These are phyloP conservation scores for Trissoscelio sp. DNA, from an alignment of 2,888 invertebrate genomes.

Conservation along the genomic window DNA sequence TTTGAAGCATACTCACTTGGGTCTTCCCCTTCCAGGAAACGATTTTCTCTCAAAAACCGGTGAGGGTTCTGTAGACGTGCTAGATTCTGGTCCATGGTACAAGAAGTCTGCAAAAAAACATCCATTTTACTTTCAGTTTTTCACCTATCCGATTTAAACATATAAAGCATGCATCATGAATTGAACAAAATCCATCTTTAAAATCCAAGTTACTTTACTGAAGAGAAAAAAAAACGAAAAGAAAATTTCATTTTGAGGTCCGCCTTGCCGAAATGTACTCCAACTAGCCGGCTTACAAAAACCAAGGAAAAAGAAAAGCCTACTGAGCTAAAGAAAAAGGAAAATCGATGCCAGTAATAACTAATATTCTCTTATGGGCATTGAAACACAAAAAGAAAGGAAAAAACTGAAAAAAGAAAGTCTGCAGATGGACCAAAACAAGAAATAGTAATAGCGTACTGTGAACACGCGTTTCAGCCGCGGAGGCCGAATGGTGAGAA, in stretches of 20 bases:
- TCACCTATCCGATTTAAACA: no score
- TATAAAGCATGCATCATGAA: constrained; percentile 16
- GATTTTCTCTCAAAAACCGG: constrained; percentile 84
- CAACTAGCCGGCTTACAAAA: neutral
- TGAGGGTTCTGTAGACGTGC: constrained; percentile 84
- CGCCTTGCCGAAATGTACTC: neutral
- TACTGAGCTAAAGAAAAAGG: constrained; percentile 18
- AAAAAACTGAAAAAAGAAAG: constrained; percentile 8
- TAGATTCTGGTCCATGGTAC: constrained; percentile 84
- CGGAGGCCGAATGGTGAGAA: constrained; percentile 82
- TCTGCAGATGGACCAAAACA: constrained; percentile 40
- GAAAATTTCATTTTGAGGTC: neutral
- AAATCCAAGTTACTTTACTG: neutral
- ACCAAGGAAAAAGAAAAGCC: constrained; percentile 2
- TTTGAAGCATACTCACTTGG: constrained; percentile 77
- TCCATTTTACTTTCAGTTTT: neutral
- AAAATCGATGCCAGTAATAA: constrained; percentile 6
- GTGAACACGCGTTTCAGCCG: constrained; percentile 83
- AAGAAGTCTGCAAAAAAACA: constrained; percentile 80
- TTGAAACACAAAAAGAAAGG: neutral
- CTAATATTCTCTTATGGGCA: neutral
- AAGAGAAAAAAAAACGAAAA: neutral
- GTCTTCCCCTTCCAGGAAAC: constrained; percentile 83
- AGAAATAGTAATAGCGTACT: constrained; percentile 78
- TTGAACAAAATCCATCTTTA: neutral